These are phyloP conservation scores for Propithecus deckenii DNA, from an alignment of 2,797 vertebrate genomes.

Conservation along the genomic window DNA sequence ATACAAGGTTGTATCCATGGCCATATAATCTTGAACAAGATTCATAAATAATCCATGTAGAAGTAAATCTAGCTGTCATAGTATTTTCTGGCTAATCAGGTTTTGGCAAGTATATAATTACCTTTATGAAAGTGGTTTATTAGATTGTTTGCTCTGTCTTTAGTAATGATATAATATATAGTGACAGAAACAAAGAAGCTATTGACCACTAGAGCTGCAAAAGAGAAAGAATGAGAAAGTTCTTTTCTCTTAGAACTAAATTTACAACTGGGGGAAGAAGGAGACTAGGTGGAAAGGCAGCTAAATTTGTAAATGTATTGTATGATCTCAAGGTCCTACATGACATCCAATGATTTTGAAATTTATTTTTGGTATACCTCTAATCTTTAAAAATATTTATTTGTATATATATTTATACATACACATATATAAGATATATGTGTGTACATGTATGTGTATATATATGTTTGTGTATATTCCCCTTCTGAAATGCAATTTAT, in stretches of 20 bases:
- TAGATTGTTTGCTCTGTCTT: slow-evolving; percentile 80
- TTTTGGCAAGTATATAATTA: slow-evolving; percentile 80
- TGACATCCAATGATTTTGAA: background rate
- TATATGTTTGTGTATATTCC: rapidly evolving
- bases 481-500: background rate
- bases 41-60: slow-evolving; percentile 82
- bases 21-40: slow-evolving; percentile 65
- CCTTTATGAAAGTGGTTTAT: slow-evolving; percentile 81
- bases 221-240: slow-evolving; percentile 55
- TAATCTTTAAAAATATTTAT: background rate
- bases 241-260: background rate
- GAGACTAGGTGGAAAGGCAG: background rate
- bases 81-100: slow-evolving; percentile 80
- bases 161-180: slow-evolving; percentile 45
- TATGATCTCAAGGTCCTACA: background rate
- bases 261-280: background rate
- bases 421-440: background rate
- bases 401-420: background rate
- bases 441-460: background rate
- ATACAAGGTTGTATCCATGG: slow-evolving; percentile 72
- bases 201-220: slow-evolving; percentile 18
- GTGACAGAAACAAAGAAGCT: slow-evolving; percentile 77
- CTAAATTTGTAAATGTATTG: background rate
- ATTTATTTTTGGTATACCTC: background rate
- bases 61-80: slow-evolving; percentile 80